phyloP scores from a whole-genome alignment of 1,140 invertebrate species.

The Drosophila murphyi region DNA sequence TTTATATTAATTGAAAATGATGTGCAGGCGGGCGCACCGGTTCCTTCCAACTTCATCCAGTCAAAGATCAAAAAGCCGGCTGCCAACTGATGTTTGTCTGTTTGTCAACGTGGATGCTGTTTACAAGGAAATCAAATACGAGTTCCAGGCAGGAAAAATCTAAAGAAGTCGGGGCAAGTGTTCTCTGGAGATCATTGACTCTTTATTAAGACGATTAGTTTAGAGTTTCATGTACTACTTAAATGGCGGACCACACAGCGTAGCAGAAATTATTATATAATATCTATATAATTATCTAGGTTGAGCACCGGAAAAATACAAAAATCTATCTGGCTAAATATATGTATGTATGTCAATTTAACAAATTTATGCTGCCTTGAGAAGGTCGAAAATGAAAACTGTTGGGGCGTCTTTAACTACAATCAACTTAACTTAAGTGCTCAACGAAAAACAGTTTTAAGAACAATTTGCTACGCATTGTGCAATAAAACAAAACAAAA shows the following conservation, averaged over 20 bases:
- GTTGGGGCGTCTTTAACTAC: slow-evolving; percentile 31
- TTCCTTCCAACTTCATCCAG: slow-evolving; percentile 13
- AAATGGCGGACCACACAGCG: slow-evolving; percentile 58
- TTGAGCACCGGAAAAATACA: slow-evolving; percentile 15
- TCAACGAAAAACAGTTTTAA: slow-evolving; percentile 18
- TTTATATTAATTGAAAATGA: slow-evolving; percentile 58
- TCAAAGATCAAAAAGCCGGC: slow-evolving; percentile 65
- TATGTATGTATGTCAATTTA: slow-evolving; percentile 21
- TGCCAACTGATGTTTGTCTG: slow-evolving; percentile 37
- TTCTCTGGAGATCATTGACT: slow-evolving; percentile 38
- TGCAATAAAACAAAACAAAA: slow-evolving; percentile 6
- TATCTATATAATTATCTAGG: slow-evolving; percentile 15
- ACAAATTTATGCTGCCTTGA: slow-evolving; percentile 29
- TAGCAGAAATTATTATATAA: slow-evolving; percentile 9
- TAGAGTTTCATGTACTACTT: slow-evolving; percentile 56
- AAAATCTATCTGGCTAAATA: not conserved
- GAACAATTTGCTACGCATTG: slow-evolving; percentile 21
- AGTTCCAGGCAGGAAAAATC: slow-evolving; percentile 20
- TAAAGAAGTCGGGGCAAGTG: not conserved
- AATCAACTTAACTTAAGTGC: slow-evolving; percentile 20
- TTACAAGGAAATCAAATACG: slow-evolving; percentile 72
- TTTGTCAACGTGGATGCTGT: slow-evolving; percentile 70
- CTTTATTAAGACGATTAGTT: slow-evolving; percentile 61
- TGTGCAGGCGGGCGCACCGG: slow-evolving; percentile 35
- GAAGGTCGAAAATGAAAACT: not conserved